Conservation (phyloP, 1,140 invertebrate genomes). For the Pollicipes pollicipes region DNA sequence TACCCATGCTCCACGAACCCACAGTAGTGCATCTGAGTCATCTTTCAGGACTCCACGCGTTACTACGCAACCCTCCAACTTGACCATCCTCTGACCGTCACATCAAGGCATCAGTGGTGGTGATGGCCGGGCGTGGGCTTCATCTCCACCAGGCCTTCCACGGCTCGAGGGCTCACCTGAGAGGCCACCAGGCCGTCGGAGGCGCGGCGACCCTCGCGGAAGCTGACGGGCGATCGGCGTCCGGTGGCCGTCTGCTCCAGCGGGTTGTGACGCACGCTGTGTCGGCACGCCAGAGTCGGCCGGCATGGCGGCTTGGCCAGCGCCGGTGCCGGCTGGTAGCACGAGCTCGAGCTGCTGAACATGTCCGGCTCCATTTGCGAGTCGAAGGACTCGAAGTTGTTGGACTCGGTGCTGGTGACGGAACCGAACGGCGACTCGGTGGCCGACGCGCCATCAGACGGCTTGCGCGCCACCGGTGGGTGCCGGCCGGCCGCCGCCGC, state of each 20-base stretch:
- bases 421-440: constrained; percentile 21
- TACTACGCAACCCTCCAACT: too few relatives aligned
- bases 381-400: constrained; percentile 66
- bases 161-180: not conserved
- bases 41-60: too few relatives aligned
- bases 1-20: too few relatives aligned
- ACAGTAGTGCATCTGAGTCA: too few relatives aligned
- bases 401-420: constrained; percentile 36
- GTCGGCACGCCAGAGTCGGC: constrained; percentile 31
- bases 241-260: constrained; percentile 25
- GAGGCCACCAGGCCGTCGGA: constrained; percentile 52
- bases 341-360: constrained; percentile 23
- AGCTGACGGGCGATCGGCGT: constrained; percentile 61
- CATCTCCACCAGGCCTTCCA: too few relatives aligned
- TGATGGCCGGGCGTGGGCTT: too few relatives aligned
- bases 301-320: constrained; percentile 16
- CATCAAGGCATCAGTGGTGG: too few relatives aligned
- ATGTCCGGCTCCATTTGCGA: constrained; percentile 65
- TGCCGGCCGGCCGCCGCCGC: not conserved
- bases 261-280: constrained; percentile 30
- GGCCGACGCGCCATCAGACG: constrained; percentile 17
- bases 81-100: too few relatives aligned
- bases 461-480: constrained; percentile 18
- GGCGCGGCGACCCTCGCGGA: constrained; percentile 69
- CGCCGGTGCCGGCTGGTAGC: constrained; percentile 22